Evolutionary conservation across 1,140 invertebrate genomes (phyloP), one percentile per base, ranked within the genome.

Genomic region (Harlomillsia oculata): DNA sequence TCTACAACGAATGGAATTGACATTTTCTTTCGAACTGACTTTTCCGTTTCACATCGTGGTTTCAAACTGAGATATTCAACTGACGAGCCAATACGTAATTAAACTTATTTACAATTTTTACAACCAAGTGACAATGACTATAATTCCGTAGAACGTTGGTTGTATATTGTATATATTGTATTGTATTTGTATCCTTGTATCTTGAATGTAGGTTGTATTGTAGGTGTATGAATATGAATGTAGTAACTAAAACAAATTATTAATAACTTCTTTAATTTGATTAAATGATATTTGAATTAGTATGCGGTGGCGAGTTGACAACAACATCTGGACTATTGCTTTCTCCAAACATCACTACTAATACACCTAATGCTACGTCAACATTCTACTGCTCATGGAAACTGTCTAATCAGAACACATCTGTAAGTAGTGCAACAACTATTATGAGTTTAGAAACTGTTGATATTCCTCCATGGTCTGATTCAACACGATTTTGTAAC

Each of bases 11-110:
- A 49, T 36, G n/a, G n/a, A n/a, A n/a, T n/a, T n/a, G 67, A 72
- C 11, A 67, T 89, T 14, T 73, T 73, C 53, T 78, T 77, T 63
- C 77, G 75, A 65, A 68, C 77, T 1, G 65, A 70, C 34, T 55
- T 65, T 29, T 60, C 67, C 14, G 60, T 59, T 14, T 71, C 70
- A 8, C 74, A 75, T 66, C 72, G 82, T 39, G 81, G 84, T n/a
- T 80, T 87, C 57, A 82, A 78, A 72, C 74, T 77, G 2, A 73
- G 67, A 53, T 85, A 77, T 67, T 72, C 65, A 25, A 78, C 80
- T 1, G 62, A 77, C 44, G 70, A 77, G 62, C 75, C 77, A 48
- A 72, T 76, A 49, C 67, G 76, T 77, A 71, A 70, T 68, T 8
- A 53, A 14, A 5, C 26, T 43, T 11, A 37, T 9, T 53, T 41